Evolutionary conservation across 2,888 invertebrate species (phyloP), one percentile per base, ranked within the genome.

Genomic region (Acanthopleura granulata): DNA sequence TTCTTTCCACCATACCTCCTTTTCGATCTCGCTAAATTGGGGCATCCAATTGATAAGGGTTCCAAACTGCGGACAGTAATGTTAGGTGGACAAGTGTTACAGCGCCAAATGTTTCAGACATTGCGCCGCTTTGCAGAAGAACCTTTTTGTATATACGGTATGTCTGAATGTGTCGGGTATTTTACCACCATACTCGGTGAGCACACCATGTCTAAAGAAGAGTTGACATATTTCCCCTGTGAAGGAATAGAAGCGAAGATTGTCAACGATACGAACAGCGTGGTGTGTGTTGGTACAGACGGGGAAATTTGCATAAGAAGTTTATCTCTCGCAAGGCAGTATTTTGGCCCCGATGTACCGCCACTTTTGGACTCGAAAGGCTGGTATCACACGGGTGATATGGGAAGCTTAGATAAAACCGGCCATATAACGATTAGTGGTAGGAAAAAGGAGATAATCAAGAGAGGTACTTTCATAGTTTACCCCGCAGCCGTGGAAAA

Each of bases 271-370:
- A 9, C n/a, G 0, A 49, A 30, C 49, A 15, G n/a, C 15, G 61
- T 69, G 15, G 66, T 73, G 0, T 49, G 62, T n/a, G 27, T 61
- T 12, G 72, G 49, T 16, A 62, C 50, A 25, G 27, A 25, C 1
- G 75, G 75, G 16, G 75, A 75, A 73, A 51, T 75, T 1, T 75
- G 75, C 25, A 18, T 71, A 4, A n/a, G 75, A 22, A 62, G 62
- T 51, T 18, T 12, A 15, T 16, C 14, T 18, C n/a, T 27, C 22
- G 12, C 62, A 18, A 22, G 49, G n/a, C 40, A 25, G 49, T 74
- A 22, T 22, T 25, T 22, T 40, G 25, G 22, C 29, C 61, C 3
- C 18, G 22, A 18, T 29, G 50, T 18, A 49, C n/a, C 14, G 61
- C 62, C 22, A n/a, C 29, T 51, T 1, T 29, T 61, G 27, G 66